Evolutionary conservation across 1,140 invertebrate species (phyloP).

Genomic region (Ceratosolen solmsi): DNA sequence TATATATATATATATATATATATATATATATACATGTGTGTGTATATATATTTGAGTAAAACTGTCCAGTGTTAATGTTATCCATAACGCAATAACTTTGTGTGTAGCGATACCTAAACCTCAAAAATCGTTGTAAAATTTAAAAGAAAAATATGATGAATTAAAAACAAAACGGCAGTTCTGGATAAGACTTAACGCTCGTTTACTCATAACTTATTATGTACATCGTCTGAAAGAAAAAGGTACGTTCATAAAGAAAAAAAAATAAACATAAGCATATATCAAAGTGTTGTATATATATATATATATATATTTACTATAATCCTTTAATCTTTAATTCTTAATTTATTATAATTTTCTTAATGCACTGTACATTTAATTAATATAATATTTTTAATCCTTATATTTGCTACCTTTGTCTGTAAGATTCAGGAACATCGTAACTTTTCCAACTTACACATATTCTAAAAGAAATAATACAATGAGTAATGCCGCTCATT

Average conservation of each 20-base stretch:
- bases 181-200: constrained; percentile 70
- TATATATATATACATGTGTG: constrained; percentile 62
- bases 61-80: constrained; percentile 67
- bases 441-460: constrained; percentile 43
- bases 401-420: neutral
- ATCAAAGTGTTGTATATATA: constrained; percentile 56
- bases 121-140: constrained; percentile 47
- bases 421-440: neutral
- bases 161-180: constrained; percentile 49
- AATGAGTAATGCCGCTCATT: neutral
- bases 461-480: constrained; percentile 22
- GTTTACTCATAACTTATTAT: constrained; percentile 73
- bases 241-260: constrained; percentile 70
- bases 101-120: constrained; percentile 58
- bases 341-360: neutral
- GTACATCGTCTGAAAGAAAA: constrained; percentile 67
- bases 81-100: constrained; percentile 62
- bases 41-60: constrained; percentile 71
- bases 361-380: too few species aligned
- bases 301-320: neutral
- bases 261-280: constrained; percentile 72
- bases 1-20: constrained; percentile 52
- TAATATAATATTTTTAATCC: neutral
- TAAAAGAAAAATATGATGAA: constrained; percentile 5
- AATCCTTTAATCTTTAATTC: neutral